Evolutionary conservation across 2,797 vertebrate genomes (phyloP), one percentile per base, ranked within the genome.

Genomic region (Mareca penelope): DNA sequence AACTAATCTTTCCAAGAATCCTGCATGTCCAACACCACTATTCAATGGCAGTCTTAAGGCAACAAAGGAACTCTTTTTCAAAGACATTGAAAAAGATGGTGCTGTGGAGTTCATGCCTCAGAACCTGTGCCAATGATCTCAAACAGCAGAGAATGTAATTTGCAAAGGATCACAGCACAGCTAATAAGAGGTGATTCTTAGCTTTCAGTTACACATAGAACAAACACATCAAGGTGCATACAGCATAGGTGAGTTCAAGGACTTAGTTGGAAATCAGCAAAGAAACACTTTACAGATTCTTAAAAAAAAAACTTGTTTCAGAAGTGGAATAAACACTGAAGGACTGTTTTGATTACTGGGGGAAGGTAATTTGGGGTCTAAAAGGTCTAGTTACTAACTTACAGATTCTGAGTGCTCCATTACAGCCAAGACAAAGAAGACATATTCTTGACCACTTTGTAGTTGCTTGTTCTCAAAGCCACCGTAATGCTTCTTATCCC

Each of bases 401-500:
- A 99, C 99, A 69, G 99, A 99, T 97, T 99, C 99, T 9, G 99
- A 98, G 91, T 99, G 99, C 85, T 99, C 99, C 97, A 99, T 98
- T 85, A 99, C 98, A 11, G 99, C 99, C 59, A 99, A 97, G 75
- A 99, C 99, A 79, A 99, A 99, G 97, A 99, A 99, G 95, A 99
- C 98, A 80, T 99, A 99, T 97, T 99, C 99, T 96, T 99, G 99
- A 93, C 99, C 99, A 21, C 98, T 99, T 90, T 99, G 98, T 76
- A 99, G 99, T 46, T 98, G 99, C 95, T 99, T 99, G 98, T 99
- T 99, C 94, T 99, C 98, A 97, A 99, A 99, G 96, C 99, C 99
- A 72, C 98, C 99, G 8, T 99, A 99, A 95, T 98, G 97, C 95
- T 99, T 99, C 83, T 98, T 98, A 94, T 99, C 99, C 95, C 99